These are phyloP conservation scores for Siniperca chuatsi DNA, from an alignment of 2,113 vertebrate species.

Conservation along the genomic window DNA sequence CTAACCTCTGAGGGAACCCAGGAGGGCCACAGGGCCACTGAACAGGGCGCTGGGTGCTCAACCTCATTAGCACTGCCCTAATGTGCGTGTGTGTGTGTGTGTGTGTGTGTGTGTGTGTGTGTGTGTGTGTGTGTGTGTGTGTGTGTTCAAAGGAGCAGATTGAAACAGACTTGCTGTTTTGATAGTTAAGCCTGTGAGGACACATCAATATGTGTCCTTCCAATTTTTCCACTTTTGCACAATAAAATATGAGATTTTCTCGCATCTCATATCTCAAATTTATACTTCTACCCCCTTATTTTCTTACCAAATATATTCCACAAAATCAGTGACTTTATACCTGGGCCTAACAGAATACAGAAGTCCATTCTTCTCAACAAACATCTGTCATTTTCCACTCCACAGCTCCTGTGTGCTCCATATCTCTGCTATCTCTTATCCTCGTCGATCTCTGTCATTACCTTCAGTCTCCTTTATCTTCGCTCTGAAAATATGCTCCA, in stretches of 20 bases:
- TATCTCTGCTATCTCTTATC: slow-evolving; percentile 87
- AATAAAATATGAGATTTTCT: background rate
- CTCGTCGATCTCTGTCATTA: slow-evolving; percentile 79
- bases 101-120: slow-evolving; percentile 64
- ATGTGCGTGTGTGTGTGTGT: slow-evolving; percentile 73
- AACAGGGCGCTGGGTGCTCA: slow-evolving; percentile 93
- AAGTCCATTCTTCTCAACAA: slow-evolving; percentile 56
- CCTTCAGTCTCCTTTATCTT: slow-evolving; percentile 69
- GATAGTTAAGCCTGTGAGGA: slow-evolving; percentile 40
- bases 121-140: slow-evolving; percentile 55
- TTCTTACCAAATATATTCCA: background rate
- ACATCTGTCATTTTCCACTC: slow-evolving; percentile 83
- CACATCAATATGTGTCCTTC: slow-evolving; percentile 23
- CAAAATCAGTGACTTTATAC: slow-evolving; percentile 11
- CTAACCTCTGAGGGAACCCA: slow-evolving; percentile 98
- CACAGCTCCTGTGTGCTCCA: slow-evolving; percentile 79
- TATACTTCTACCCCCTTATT: background rate
- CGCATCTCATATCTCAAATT: background rate
- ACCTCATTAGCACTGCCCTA: slow-evolving; percentile 96
- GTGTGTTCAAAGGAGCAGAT: slow-evolving; percentile 53
- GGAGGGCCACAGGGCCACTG: slow-evolving; percentile 94
- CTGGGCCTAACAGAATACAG: slow-evolving; percentile 50
- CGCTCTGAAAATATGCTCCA: slow-evolving; percentile 76
- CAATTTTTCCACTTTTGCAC: background rate
- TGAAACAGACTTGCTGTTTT: slow-evolving; percentile 54